phyloP scores from a whole-genome alignment of 2,797 vertebrate genomes.

The Liasis olivaceus region DNA sequence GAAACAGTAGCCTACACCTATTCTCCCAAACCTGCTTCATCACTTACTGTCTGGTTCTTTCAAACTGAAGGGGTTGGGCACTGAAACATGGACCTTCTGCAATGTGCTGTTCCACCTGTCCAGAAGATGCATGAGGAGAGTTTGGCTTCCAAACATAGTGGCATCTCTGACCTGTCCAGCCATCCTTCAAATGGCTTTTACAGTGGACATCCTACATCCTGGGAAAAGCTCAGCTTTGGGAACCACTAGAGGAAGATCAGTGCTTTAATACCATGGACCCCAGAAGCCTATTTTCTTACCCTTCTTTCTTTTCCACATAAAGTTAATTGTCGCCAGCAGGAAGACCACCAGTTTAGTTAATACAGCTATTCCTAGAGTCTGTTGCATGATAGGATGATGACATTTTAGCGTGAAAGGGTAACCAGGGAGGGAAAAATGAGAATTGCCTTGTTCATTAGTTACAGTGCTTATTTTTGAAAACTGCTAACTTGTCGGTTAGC shows the following conservation, averaged over 20 bases:
- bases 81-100: background rate
- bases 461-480: background rate
- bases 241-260: background rate
- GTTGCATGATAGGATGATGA: background rate
- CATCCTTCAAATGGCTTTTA: background rate
- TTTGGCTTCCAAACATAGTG: too few species aligned
- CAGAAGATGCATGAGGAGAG: background rate
- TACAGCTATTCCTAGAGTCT: slow-evolving; percentile 24
- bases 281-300: background rate
- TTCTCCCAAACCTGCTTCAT: too few species aligned
- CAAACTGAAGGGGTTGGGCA: too few species aligned
- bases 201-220: background rate
- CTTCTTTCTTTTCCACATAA: background rate
- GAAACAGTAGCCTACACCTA: too few species aligned
- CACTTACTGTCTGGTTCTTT: too few species aligned
- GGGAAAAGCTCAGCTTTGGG: background rate
- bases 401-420: slow-evolving; percentile 13
- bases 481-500: background rate
- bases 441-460: background rate
- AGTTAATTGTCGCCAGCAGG: background rate
- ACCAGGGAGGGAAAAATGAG: background rate
- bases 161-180: background rate
- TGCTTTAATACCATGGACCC: background rate
- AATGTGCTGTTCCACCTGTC: background rate
- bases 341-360: slow-evolving; percentile 47